Evolutionary conservation across 2,888 invertebrate genomes (phyloP).

Genomic region (Petrolisthes cinctipes): DNA sequence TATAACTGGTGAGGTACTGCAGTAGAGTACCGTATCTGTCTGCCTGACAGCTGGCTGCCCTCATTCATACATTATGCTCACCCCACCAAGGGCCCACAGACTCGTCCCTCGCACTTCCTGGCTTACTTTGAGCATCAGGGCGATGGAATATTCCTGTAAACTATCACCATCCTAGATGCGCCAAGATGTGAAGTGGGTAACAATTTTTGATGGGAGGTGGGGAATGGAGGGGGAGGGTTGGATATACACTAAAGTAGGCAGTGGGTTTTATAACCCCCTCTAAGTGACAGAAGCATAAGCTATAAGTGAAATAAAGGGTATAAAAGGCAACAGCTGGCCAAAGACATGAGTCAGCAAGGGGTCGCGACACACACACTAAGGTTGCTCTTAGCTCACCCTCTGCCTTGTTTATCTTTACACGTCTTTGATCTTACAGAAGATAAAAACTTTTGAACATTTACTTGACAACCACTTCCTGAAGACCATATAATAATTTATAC

Average conservation of each 20-base stretch:
- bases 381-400: neutral
- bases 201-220: neutral
- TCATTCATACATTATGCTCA: no score
- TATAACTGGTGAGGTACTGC: no score
- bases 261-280: slow-evolving; percentile 30
- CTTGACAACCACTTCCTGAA: no score
- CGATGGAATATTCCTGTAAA: slow-evolving; percentile 35
- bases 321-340: slow-evolving; percentile 40
- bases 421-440: no score
- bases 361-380: slow-evolving; percentile 8
- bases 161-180: slow-evolving; percentile 32
- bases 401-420: neutral
- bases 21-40: no score
- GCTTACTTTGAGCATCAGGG: slow-evolving; percentile 27
- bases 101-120: slow-evolving; percentile 14
- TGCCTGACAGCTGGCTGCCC: no score
- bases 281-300: slow-evolving; percentile 46
- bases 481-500: no score
- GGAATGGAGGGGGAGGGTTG: slow-evolving; percentile 28
- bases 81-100: neutral
- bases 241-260: slow-evolving; percentile 13
- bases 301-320: slow-evolving; percentile 22
- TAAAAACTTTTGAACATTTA: no score
- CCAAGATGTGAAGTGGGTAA: neutral
- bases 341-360: slow-evolving; percentile 4